phyloP scores from a whole-genome alignment of 2,113 vertebrate species.

The Pseudorhombus dupliciocellatus region DNA sequence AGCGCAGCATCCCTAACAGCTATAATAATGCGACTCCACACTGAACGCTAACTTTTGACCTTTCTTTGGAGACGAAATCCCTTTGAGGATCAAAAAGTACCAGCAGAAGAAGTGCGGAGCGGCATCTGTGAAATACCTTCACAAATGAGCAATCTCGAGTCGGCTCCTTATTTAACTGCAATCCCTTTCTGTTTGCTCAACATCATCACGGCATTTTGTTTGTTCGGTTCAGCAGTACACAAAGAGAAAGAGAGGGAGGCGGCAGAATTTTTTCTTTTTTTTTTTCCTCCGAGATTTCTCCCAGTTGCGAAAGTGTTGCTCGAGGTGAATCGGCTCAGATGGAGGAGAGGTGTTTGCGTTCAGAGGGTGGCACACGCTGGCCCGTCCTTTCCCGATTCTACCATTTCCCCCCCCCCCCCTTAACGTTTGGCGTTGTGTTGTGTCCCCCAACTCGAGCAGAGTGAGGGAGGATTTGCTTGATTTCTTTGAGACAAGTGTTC shows the following conservation, averaged over 20 bases:
- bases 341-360: slow-evolving; percentile 37
- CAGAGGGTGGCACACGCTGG: slow-evolving; percentile 35
- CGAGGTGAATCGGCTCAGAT: slow-evolving; percentile 29
- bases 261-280: slow-evolving; percentile 22
- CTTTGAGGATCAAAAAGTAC: not conserved
- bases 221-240: slow-evolving; percentile 20
- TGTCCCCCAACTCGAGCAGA: slow-evolving; percentile 51
- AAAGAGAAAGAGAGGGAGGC: not conserved
- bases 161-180: slow-evolving; percentile 10
- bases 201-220: slow-evolving; percentile 34
- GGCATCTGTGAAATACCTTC: not conserved
- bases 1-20: not conserved
- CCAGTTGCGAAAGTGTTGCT: slow-evolving; percentile 35
- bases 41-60: not conserved
- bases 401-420: slow-evolving; percentile 49
- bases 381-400: slow-evolving; percentile 33
- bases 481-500: slow-evolving; percentile 73
- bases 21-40: slow-evolving; percentile 4
- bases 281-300: slow-evolving; percentile 23
- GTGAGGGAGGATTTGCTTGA: slow-evolving; percentile 71
- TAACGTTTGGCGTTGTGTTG: slow-evolving; percentile 63
- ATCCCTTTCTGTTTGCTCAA: slow-evolving; percentile 37
- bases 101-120: not conserved
- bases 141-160: slow-evolving; percentile 20
- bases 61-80: not conserved